phyloP scores from a whole-genome alignment of 2,888 invertebrate genomes.

The Actias luna region DNA sequence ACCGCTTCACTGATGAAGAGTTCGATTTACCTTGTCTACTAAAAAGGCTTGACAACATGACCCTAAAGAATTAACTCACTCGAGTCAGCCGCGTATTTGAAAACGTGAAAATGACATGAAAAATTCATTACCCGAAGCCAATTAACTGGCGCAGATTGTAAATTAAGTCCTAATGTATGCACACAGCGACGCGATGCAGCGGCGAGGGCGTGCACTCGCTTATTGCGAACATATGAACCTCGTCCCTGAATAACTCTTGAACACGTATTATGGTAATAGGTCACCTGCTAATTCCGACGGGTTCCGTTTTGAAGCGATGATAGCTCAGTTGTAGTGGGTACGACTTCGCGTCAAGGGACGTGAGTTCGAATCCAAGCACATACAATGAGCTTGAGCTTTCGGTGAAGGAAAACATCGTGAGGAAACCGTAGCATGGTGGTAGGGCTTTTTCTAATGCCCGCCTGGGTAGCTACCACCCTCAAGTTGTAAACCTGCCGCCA shows the following conservation, averaged over 20 bases:
- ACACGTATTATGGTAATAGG: slow-evolving; percentile 5
- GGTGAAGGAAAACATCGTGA: no score
- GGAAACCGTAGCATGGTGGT: no score
- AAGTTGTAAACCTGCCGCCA: no score
- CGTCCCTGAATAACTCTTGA: slow-evolving; percentile 25
- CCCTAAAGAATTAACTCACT: slow-evolving; percentile 1
- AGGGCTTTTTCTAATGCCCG: no score
- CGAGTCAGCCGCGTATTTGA: slow-evolving; percentile 10
- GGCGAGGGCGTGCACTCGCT: slow-evolving; percentile 48
- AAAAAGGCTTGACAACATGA: neutral
- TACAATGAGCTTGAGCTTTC: no score
- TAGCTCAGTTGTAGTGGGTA: no score
- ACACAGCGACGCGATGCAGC: slow-evolving; percentile 45
- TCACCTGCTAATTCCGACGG: no score
- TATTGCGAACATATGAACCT: slow-evolving; percentile 60
- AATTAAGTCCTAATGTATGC: slow-evolving; percentile 69
- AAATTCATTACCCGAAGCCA: slow-evolving; percentile 50
- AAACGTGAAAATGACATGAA: slow-evolving; percentile 45
- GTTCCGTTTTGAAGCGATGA: no score
- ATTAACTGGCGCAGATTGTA: slow-evolving; percentile 44
- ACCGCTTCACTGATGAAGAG: neutral
- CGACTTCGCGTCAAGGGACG: no score
- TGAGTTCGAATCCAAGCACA: no score
- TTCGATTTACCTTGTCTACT: neutral
- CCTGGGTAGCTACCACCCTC: no score